A percentile compares a stretch with the other conserved stretches of the same genome.
These are phyloP conservation scores for Microcaecilia unicolor DNA, from an alignment of 2,797 vertebrate species.

Conservation along the genomic window DNA sequence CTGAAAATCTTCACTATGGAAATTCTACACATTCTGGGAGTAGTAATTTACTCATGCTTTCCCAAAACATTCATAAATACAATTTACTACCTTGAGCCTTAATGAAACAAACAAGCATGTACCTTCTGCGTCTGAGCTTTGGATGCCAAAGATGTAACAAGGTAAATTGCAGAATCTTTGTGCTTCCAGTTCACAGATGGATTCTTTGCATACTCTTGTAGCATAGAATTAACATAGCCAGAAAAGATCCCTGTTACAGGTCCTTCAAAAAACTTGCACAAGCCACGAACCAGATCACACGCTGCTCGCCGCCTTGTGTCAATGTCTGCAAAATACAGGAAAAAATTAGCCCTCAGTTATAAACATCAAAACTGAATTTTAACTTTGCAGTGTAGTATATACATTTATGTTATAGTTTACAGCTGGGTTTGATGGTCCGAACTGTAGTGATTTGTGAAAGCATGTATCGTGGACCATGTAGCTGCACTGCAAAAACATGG, in stretches of 20 bases:
- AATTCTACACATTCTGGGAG: too few relatives aligned
- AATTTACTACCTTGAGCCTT: neutral
- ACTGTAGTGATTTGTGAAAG: too few relatives aligned
- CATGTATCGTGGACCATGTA: too few relatives aligned
- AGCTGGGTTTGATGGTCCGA: too few relatives aligned
- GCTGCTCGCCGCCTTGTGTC: constrained; percentile 93
- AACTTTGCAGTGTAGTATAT: neutral
- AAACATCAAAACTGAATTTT: too few relatives aligned
- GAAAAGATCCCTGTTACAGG: constrained; percentile 96
- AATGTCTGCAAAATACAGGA: constrained; percentile 66
- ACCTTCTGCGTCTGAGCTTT: constrained; percentile 98
- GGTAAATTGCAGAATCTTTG: constrained; percentile 95
- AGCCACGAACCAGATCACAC: constrained; percentile 89
- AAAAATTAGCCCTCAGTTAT: too few relatives aligned
- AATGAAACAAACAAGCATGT: neutral
- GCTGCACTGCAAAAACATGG: too few relatives aligned
- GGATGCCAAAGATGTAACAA: constrained; percentile 93
- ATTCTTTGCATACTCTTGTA: constrained; percentile 87
- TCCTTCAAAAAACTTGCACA: constrained; percentile 95
- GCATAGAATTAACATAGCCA: constrained; percentile 94
- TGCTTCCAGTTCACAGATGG: constrained; percentile 93
- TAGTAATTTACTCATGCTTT: too few relatives aligned
- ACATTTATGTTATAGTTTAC: too few relatives aligned
- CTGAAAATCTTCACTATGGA: too few relatives aligned
- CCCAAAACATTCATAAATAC: too few relatives aligned